phyloP scores from a whole-genome alignment of 2,113 vertebrate species.

The Triplophysa dalaica region DNA sequence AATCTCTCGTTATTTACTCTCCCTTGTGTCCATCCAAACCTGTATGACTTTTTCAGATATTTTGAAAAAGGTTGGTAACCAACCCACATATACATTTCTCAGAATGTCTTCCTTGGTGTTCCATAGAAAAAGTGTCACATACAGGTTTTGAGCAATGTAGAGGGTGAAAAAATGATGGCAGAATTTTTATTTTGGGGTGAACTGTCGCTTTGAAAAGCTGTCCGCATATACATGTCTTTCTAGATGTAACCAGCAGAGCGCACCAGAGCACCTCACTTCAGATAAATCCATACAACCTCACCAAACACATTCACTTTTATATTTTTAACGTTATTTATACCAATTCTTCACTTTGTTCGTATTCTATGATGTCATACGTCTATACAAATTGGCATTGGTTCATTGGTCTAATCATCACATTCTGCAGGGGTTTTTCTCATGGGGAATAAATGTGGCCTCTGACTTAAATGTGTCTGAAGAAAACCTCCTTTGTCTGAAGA shows the following conservation, averaged over 20 bases:
- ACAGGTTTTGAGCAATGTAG: too few relatives aligned
- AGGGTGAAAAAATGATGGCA: too few relatives aligned
- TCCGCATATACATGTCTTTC: not conserved
- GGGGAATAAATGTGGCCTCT: conserved; percentile 12
- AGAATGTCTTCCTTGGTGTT: too few relatives aligned
- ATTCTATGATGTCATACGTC: not conserved
- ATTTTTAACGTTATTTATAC: not conserved
- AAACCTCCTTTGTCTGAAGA: conserved; percentile 12
- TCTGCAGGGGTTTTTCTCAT: not conserved
- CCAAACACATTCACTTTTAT: not conserved
- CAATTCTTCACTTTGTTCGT: not conserved
- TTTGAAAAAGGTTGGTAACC: too few relatives aligned
- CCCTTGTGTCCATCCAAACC: too few relatives aligned
- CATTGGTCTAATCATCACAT: not conserved
- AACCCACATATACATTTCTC: too few relatives aligned
- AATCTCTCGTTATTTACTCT: too few relatives aligned
- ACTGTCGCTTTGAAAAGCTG: not conserved
- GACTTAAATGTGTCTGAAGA: not conserved
- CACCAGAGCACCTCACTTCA: not conserved
- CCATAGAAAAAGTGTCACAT: too few relatives aligned
- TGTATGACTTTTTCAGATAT: too few relatives aligned
- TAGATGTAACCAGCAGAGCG: conserved; percentile 6
- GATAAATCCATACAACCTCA: not conserved
- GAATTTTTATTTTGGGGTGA: not conserved
- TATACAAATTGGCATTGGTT: not conserved